Conservation (phyloP, 2,113 vertebrate species). For the Cairina moschata region DNA sequence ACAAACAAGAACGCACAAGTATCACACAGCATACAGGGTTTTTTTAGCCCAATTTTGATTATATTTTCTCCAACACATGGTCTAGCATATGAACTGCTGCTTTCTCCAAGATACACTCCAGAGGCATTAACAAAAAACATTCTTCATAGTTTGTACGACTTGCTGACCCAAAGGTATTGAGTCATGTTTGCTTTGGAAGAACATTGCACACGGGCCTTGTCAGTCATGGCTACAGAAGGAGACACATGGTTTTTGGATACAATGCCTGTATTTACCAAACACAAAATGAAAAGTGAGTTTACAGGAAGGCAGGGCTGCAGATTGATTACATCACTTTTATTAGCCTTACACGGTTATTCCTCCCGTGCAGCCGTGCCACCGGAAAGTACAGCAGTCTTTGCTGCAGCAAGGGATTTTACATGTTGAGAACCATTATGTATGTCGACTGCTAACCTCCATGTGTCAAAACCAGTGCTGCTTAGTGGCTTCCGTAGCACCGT, state of each 20-base stretch:
- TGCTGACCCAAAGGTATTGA: conserved; percentile 26
- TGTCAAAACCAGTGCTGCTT: neutral
- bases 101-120: neutral
- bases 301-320: conserved; percentile 31
- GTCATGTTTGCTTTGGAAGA: conserved; percentile 54
- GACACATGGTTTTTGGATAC: neutral
- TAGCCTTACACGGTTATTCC: conserved; percentile 24
- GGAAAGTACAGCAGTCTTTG: neutral
- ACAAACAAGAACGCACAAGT: neutral
- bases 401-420: neutral
- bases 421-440: neutral
- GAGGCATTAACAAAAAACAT: neutral
- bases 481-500: neutral
- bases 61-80: neutral
- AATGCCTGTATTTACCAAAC: conserved; percentile 1
- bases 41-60: neutral
- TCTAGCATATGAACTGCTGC: neutral
- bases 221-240: neutral
- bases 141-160: neutral
- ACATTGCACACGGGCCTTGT: neutral
- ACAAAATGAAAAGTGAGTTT: neutral
- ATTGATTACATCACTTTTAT: conserved; percentile 41
- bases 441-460: neutral
- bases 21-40: neutral
- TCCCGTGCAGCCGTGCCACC: neutral